Evolutionary conservation across 2,797 vertebrate genomes (phyloP), one percentile per base, ranked within the genome.

Genomic region (Crotalus adamanteus): DNA sequence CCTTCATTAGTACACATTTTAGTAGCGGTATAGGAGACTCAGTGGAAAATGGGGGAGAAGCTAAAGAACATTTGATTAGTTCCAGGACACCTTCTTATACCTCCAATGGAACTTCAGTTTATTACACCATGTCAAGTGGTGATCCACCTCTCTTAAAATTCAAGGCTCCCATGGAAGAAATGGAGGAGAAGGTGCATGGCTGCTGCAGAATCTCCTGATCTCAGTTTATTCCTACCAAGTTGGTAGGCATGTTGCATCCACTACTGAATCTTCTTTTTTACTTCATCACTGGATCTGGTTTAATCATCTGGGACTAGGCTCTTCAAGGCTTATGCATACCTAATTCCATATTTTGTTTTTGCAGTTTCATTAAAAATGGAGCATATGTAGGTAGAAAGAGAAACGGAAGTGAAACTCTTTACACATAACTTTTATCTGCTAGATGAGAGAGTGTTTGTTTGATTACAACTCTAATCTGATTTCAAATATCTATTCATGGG

Each of bases 171-270:
- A 95, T 98, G 16, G 99, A 99, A 93, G 99, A 99, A 73, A 98
- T 98, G 97, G 98, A 98, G 91, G 98, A 98, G 56, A 99, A 98
- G 95, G 97, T 97, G 61, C 97, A 97, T 0, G 98, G 98, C 93
- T 99, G 99, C 97, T 99, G 99, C 97, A 98, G 98, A 37, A 97
- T 99, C 95, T 99, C 99, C 25, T 99, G 99, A 98, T 95, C 92
- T 8, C n/a, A 73, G 20, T 3, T 92, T 37, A 60, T 63, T 91
- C 86, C 90, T 0, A 13, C 92, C 91, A 14, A 0, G 0, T 4
- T 89, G 91, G 88, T 92, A 93, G 94, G 95, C 89, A 95, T 94
- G 88, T 94, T 96, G 96, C 93, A 94, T 96, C 94, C 51, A 0
- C 93, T 1, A 0, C 92, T 53, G 89, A 0, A 1, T 90, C 90